phyloP scores from a whole-genome alignment of 2,888 invertebrate genomes.

The Lepidocyrtinus sp. region DNA sequence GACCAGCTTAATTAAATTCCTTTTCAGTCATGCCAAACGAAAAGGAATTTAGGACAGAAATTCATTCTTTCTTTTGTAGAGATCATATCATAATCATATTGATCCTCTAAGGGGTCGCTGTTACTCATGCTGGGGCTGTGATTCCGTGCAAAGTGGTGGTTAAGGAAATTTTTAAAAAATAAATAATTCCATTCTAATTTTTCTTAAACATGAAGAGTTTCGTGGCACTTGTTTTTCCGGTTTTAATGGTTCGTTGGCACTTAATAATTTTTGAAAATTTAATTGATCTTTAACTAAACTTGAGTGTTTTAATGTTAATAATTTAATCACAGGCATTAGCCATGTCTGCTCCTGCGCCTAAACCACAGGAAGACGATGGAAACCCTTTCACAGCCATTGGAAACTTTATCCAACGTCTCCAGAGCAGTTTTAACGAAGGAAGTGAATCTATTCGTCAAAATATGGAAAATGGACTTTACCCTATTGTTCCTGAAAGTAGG shows the following conservation, averaged over 20 bases:
- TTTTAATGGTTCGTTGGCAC: constrained; percentile 41
- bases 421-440: constrained; percentile 49
- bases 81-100: constrained; percentile 28
- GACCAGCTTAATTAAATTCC: constrained; percentile 51
- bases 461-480: neutral
- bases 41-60: constrained; percentile 53
- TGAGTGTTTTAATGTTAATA: neutral
- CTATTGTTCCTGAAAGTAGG: neutral
- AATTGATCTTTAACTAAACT: too few relatives aligned
- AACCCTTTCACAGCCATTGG: constrained; percentile 49
- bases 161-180: neutral
- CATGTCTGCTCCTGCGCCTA: constrained; percentile 29
- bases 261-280: neutral
- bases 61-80: constrained; percentile 15
- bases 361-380: constrained; percentile 5
- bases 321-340: constrained; percentile 24
- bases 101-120: constrained; percentile 50
- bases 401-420: constrained; percentile 40
- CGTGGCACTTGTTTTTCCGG: constrained; percentile 13
- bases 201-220: neutral
- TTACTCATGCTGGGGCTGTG: neutral
- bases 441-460: constrained; percentile 32
- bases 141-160: neutral
- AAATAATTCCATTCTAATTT: too few relatives aligned
- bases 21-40: constrained; percentile 55